These are phyloP conservation scores for Conchocele bisecta DNA, from an alignment of 2,888 invertebrate species.

Conservation along the genomic window DNA sequence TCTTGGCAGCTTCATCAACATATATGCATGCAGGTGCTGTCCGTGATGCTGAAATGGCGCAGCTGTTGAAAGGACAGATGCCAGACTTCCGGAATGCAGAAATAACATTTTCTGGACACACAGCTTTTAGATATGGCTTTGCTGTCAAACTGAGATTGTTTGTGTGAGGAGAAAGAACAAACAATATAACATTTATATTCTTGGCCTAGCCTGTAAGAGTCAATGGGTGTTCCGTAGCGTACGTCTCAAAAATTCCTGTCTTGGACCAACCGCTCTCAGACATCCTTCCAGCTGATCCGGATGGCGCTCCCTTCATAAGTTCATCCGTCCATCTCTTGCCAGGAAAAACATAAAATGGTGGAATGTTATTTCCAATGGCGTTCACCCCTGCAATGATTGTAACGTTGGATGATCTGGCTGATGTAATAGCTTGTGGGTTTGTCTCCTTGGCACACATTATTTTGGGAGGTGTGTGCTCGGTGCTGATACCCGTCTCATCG, in stretches of 20 bases:
- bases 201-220: not conserved
- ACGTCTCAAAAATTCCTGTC: not conserved
- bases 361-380: not conserved
- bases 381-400: constrained; percentile 13
- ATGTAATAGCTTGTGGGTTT: constrained; percentile 13
- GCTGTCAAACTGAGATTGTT: not conserved
- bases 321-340: not conserved
- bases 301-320: not conserved
- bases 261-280: not conserved
- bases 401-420: constrained; percentile 5
- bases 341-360: not conserved
- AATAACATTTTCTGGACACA: not conserved
- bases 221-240: not conserved
- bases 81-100: not conserved
- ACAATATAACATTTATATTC: not conserved
- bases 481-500: constrained; percentile 27
- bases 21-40: too few relatives aligned
- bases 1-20: too few relatives aligned
- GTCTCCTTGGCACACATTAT: constrained; percentile 17
- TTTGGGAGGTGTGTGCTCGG: constrained; percentile 12
- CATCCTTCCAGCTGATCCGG: not conserved
- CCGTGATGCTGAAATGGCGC: too few relatives aligned
- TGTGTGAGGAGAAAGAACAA: not conserved
- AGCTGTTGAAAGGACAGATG: too few relatives aligned
- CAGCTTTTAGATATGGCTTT: not conserved